These are phyloP conservation scores for Patella depressa DNA, from an alignment of 2,888 invertebrate species.

Conservation along the genomic window DNA sequence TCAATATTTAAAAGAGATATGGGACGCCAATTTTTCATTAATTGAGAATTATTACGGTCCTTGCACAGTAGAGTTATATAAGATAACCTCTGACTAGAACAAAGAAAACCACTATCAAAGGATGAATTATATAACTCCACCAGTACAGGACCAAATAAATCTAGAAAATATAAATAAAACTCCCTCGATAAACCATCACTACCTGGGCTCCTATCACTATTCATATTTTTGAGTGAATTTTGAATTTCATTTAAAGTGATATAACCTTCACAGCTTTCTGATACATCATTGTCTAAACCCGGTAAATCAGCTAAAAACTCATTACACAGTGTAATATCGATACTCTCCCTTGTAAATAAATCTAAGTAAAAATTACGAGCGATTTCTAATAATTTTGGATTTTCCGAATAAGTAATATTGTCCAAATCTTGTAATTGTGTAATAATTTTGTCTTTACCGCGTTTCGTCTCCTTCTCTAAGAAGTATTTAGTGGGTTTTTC, in stretches of 20 bases:
- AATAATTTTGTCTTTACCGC: too few species aligned
- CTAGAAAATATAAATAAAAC: conserved; percentile 34
- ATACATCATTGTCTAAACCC: not conserved
- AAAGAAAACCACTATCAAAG: conserved; percentile 29
- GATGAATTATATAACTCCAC: conserved; percentile 20
- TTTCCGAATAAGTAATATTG: too few species aligned
- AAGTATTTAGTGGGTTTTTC: too few species aligned
- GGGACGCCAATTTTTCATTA: conserved; percentile 43
- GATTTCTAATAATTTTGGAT: too few species aligned
- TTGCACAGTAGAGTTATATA: conserved; percentile 39
- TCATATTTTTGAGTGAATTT: conserved; percentile 26
- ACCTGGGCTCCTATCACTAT: conserved; percentile 37
- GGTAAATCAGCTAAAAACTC: not conserved
- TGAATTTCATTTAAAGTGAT: conserved; percentile 16
- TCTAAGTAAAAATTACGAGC: too few species aligned
- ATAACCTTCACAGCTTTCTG: conserved; percentile 6
- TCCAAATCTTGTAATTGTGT: too few species aligned
- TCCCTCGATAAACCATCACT: conserved; percentile 40
- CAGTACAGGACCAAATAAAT: conserved; percentile 28
- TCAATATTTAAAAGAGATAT: conserved; percentile 45
- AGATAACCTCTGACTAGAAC: conserved; percentile 21
- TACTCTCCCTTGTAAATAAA: too few species aligned
- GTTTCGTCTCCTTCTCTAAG: too few species aligned
- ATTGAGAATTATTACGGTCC: conserved; percentile 29
- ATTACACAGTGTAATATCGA: too few species aligned